Base-by-base conservation (phyloP, 2,888 invertebrate species). In the Eulithis testata region DNA sequence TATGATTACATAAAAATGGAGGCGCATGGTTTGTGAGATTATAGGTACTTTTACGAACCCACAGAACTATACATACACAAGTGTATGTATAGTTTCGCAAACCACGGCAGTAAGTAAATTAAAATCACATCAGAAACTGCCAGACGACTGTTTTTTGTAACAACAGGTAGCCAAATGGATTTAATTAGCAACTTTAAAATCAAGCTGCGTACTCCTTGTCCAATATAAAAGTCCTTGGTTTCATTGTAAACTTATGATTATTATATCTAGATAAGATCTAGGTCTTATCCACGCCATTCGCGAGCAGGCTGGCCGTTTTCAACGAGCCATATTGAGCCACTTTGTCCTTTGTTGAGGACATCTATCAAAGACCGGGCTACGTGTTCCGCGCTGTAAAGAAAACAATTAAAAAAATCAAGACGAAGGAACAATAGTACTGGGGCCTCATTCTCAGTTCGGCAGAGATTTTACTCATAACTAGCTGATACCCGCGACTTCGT, bases 321-420 rank as follows among this genome's bases (percentile, higher is more conserved):
- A 37, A 96, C 94, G 49, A 95, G 85, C 96, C 96, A 96, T 63
- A 96, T 95, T 0, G 95, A 95, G n/a, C 96, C 96, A 79, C 95
- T 96, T 73, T 94, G 94, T 9, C 94, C 96, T 75, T 95, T 95
- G 66, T 94, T 94, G 44, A 96, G 85, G 43, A 96, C 89, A 65
- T 96, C 95, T 47, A 96, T 90, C 66, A 96, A 84, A 11, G 95
- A 94, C 74, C 95, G 94, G 0, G 95, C 95, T n/a, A 96, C 95
- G 81, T 95, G 95, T 69, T 96, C 96, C 8, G 95, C 89, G 75
- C 96, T 96, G 89, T 44, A 21, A 49, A 49, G 21, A 8, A 47
- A 47, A 6, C 21, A 21, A 4, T 2, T 44, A n/a, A 44, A n/a
- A n/a, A 11, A 11, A 44, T 1, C 11, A 44, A 40, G 40, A 37